These are phyloP conservation scores for Pristionchus japonicus DNA, from an alignment of 2,888 invertebrate species.

Conservation along the genomic window DNA sequence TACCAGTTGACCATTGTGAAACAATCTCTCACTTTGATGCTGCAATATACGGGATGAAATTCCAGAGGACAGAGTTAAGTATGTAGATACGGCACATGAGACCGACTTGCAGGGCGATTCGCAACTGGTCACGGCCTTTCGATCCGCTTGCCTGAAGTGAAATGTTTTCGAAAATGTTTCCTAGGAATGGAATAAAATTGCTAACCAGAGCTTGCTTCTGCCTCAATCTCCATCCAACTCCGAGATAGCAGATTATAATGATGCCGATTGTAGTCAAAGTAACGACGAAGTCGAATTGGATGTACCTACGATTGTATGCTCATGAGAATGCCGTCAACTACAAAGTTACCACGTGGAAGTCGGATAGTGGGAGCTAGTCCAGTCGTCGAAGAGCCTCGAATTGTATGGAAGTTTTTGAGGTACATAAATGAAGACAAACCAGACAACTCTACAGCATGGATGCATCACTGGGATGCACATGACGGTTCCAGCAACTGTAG, in stretches of 20 bases:
- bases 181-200: too few species aligned
- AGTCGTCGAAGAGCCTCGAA: not conserved
- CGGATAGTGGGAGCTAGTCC: not conserved
- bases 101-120: not conserved
- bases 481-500: not conserved
- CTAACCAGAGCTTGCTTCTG: not conserved
- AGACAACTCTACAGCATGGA: not conserved
- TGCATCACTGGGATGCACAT: not conserved
- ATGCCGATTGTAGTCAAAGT: not conserved
- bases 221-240: not conserved
- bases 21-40: not conserved
- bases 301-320: not conserved
- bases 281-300: not conserved
- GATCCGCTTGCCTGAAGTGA: not conserved
- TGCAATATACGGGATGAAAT: not conserved
- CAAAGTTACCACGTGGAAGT: not conserved
- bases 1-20: too few species aligned
- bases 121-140: not conserved
- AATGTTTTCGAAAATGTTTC: too few species aligned
- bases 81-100: not conserved
- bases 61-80: not conserved
- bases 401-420: not conserved
- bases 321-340: not conserved
- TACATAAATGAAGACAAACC: not conserved
- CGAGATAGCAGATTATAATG: not conserved